Conservation (phyloP, 2,113 vertebrate genomes). For the Ranitomeya imitator region DNA sequence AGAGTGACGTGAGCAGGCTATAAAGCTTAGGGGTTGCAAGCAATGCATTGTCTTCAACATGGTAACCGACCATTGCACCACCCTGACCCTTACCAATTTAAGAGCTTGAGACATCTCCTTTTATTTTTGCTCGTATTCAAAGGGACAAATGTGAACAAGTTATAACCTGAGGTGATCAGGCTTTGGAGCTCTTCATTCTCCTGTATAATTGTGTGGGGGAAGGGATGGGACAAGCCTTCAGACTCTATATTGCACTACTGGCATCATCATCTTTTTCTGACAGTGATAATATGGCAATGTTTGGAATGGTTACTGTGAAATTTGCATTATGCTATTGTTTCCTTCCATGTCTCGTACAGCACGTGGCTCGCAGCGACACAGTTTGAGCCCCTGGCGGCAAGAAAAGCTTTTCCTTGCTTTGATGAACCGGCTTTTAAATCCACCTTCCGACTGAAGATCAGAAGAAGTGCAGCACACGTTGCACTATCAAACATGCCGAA, state of each 20-base stretch:
- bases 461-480: slow-evolving; percentile 76
- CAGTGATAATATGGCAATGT: background rate
- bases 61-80: too few relatives aligned
- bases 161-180: background rate
- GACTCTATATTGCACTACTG: background rate
- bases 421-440: slow-evolving; percentile 96
- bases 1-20: too few relatives aligned
- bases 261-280: background rate
- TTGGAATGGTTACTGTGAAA: background rate
- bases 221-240: too few relatives aligned
- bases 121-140: too few relatives aligned
- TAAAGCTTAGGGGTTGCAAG: too few relatives aligned
- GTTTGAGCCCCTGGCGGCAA: slow-evolving; percentile 90
- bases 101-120: too few relatives aligned
- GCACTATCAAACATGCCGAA: slow-evolving; percentile 94
- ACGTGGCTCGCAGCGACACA: slow-evolving; percentile 93
- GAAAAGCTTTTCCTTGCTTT: slow-evolving; percentile 95
- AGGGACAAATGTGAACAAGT: background rate
- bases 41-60: too few relatives aligned
- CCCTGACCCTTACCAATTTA: too few relatives aligned
- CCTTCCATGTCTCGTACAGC: slow-evolving; percentile 26
- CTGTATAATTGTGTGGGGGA: too few relatives aligned
- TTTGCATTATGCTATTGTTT: background rate
- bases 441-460: slow-evolving; percentile 85
- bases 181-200: background rate